Conservation (phyloP, 2,797 vertebrate genomes). For the Botia almorhae region DNA sequence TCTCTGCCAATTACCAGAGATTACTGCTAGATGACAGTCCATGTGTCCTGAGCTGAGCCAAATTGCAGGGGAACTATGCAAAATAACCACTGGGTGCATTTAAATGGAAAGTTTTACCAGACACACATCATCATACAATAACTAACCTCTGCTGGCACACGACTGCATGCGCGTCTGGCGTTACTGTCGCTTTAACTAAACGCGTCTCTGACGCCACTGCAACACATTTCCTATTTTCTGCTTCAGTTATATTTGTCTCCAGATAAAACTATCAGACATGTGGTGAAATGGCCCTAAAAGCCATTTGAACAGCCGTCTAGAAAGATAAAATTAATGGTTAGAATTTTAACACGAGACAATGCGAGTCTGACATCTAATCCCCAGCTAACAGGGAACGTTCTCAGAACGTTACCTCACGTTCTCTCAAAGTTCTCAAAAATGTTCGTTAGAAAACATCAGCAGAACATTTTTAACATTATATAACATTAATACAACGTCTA, state of each 20-base stretch:
- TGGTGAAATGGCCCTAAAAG: slow-evolving; percentile 63
- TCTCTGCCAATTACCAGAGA: slow-evolving; percentile 80
- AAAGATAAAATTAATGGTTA: slow-evolving; percentile 47
- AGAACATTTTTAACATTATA: too few relatives aligned
- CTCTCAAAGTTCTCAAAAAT: too few relatives aligned
- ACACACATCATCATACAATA: slow-evolving; percentile 83
- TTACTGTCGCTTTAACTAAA: slow-evolving; percentile 85
- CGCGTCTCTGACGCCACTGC: slow-evolving; percentile 71
- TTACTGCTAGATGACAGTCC: slow-evolving; percentile 75
- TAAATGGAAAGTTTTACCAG: slow-evolving; percentile 90
- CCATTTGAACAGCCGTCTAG: slow-evolving; percentile 60
- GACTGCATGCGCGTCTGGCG: slow-evolving; percentile 73
- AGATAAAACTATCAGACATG: slow-evolving; percentile 71
- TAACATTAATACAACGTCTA: too few relatives aligned
- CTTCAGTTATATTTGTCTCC: slow-evolving; percentile 74
- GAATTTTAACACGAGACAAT: slow-evolving; percentile 11
- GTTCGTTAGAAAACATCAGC: too few relatives aligned
- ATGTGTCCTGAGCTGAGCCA: slow-evolving; percentile 78
- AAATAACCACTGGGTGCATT: slow-evolving; percentile 84
- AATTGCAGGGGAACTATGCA: slow-evolving; percentile 85
- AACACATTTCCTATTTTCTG: slow-evolving; percentile 77
- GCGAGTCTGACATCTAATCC: neutral
- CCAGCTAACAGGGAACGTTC: too few relatives aligned
- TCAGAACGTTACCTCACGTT: too few relatives aligned
- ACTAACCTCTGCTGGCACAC: slow-evolving; percentile 78